phyloP scores from a whole-genome alignment of 2,888 invertebrate species.

The Phortica okadai region DNA sequence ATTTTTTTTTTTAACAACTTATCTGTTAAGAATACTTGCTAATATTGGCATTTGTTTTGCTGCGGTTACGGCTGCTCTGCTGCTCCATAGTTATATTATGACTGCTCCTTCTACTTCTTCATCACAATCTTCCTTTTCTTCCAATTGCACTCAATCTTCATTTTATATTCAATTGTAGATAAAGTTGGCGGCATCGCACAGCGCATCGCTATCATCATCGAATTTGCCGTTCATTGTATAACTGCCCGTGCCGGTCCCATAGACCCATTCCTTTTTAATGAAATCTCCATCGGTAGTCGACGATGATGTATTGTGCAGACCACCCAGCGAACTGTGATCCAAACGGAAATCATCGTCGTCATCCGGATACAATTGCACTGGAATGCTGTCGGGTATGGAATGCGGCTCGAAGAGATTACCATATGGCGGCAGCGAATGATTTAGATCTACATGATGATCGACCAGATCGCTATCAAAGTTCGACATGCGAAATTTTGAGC shows the following conservation, averaged over 20 bases:
- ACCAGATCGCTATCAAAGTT: constrained; percentile 75
- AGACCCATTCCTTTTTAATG: constrained; percentile 76
- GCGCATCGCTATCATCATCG: constrained; percentile 74
- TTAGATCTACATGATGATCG: constrained; percentile 74
- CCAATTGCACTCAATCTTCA: constrained; percentile 6
- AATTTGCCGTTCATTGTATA: constrained; percentile 75
- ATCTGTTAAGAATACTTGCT: constrained; percentile 52
- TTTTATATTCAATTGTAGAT: constrained; percentile 72
- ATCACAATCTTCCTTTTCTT: neutral
- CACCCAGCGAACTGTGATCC: constrained; percentile 74
- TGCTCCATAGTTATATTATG: neutral
- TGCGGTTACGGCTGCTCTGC: neutral
- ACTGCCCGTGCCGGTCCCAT: constrained; percentile 71
- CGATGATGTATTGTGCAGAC: constrained; percentile 71
- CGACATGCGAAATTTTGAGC: constrained; percentile 74
- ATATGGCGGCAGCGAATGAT: constrained; percentile 74
- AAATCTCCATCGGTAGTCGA: constrained; percentile 75
- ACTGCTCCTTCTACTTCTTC: constrained; percentile 7
- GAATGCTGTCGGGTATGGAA: constrained; percentile 75
- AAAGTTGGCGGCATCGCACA: constrained; percentile 75
- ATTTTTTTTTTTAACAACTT: constrained; percentile 13
- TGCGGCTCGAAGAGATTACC: constrained; percentile 75
- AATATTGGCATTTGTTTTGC: constrained; percentile 54
- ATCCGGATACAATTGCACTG: constrained; percentile 74
- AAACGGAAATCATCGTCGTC: constrained; percentile 75